Percentiles rank a stretch among this genome's conserved stretches.
These are phyloP conservation scores for Tuberolachnus salignus DNA, from an alignment of 2,888 invertebrate genomes.

Conservation along the genomic window DNA sequence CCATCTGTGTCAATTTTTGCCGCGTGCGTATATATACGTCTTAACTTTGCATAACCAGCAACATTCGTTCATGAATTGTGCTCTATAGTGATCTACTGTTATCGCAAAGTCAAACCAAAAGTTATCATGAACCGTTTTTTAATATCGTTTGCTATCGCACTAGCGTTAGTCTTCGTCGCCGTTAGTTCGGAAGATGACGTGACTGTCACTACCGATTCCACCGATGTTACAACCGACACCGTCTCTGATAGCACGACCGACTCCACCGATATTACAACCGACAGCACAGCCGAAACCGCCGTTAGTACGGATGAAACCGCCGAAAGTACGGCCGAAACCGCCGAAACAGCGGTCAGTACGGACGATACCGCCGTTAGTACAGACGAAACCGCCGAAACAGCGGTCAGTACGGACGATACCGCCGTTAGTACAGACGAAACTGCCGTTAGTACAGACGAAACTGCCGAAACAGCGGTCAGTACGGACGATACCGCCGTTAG, in stretches of 20 bases:
- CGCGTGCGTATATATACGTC: neutral
- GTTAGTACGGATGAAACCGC: no score
- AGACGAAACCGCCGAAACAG: no score
- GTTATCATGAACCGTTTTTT: constrained; percentile 33
- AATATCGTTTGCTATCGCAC: neutral
- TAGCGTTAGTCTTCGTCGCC: neutral
- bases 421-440: neutral
- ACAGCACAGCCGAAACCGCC: no score
- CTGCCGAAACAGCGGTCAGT: no score
- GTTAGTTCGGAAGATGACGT: neutral
- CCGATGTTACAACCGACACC: neutral
- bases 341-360: no score
- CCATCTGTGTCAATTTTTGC: constrained; percentile 37
- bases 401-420: no score
- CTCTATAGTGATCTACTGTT: neutral
- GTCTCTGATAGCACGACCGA: no score
- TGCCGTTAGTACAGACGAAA: neutral
- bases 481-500: no score
- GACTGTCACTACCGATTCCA: neutral
- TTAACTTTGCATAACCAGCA: neutral
- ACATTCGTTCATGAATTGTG: constrained; percentile 8
- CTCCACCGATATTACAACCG: no score
- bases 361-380: no score
- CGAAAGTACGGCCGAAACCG: no score
- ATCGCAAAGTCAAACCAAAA: neutral